Evolutionary conservation across 1,140 invertebrate genomes (phyloP), one percentile per base, ranked within the genome.

Genomic region (Penaeus indicus): DNA sequence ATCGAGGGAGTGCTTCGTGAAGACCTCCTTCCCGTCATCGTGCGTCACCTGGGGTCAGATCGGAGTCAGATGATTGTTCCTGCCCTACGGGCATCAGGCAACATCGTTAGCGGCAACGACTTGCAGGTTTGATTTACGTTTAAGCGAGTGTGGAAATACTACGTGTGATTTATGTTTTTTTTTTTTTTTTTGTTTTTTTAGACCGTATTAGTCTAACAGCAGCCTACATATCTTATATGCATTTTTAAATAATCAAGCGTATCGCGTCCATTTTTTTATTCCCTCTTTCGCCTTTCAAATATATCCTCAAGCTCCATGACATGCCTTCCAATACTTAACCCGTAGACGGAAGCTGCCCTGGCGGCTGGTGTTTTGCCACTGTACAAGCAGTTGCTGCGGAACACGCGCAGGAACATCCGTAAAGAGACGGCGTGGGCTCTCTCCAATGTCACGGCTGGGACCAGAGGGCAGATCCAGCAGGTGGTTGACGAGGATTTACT

Each of bases 351-450:
- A 92, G 93, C 95, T 21, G 97, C 99, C 13, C 94, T 99, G 38
- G 93, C 95, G 77, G 95, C 95, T 80, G 97, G 96, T 13, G 97
- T 95, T 84, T 93, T 99, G 11, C 93, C 94, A 4, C 98, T 82
- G 94, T 84, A 69, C 27, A 47, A 60, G 18, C 69, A 94, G 7
- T 92, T 93, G 16, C 94, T 99, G 18, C 93, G 99, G 22, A 93
- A 95, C 64, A 96, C 97, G 92, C 92, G 92, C 8, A 96, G 96
- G 90, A 93, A 95, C 61, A 95, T 97, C 89, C 93, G 93, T 18
- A 91, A 95, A 94, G 98, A 99, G 94, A 98, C 98, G n/a, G 97
- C 99, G 10, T 99, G 99, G 99, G 99, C 99, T 93, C 94, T 99
- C 62, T 99, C 98, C 0, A 99, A 99, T 93, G 97, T 99, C 64